These are phyloP conservation scores for Corythornis madagascariensis DNA, from an alignment of 2,113 vertebrate genomes.

Conservation along the genomic window DNA sequence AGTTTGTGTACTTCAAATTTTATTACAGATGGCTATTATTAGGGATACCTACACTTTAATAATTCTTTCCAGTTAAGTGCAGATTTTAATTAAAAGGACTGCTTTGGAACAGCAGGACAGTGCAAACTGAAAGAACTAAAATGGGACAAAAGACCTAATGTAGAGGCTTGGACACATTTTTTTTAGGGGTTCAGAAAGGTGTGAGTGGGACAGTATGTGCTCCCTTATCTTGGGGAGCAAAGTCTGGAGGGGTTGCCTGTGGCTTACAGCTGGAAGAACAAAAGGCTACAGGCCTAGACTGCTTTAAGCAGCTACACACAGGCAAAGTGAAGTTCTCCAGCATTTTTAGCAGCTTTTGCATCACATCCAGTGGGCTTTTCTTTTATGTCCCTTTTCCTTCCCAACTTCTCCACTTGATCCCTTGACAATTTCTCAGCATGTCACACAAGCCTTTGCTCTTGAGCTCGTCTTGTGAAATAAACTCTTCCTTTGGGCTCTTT, in stretches of 20 bases:
- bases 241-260: not conserved
- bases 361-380: not conserved
- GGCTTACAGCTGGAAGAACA: not conserved
- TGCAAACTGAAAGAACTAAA: not conserved
- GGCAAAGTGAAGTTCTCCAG: constrained; percentile 6
- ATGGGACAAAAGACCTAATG: not conserved
- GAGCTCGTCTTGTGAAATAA: constrained; percentile 3
- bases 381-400: not conserved
- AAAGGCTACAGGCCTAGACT: not conserved
- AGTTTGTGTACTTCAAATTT: constrained; percentile 31
- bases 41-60: not conserved
- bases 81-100: not conserved
- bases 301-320: not conserved
- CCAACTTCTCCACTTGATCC: not conserved
- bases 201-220: not conserved
- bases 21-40: constrained; percentile 32
- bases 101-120: not conserved
- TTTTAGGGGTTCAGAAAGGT: not conserved
- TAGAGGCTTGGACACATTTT: not conserved
- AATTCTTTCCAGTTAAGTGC: constrained; percentile 1
- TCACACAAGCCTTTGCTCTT: not conserved
- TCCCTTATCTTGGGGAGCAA: not conserved
- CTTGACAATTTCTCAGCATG: not conserved
- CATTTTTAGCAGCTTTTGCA: not conserved
- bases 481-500: not conserved